phyloP scores from a whole-genome alignment of 2,888 invertebrate species.

The Tanytarsus gracilentus region DNA sequence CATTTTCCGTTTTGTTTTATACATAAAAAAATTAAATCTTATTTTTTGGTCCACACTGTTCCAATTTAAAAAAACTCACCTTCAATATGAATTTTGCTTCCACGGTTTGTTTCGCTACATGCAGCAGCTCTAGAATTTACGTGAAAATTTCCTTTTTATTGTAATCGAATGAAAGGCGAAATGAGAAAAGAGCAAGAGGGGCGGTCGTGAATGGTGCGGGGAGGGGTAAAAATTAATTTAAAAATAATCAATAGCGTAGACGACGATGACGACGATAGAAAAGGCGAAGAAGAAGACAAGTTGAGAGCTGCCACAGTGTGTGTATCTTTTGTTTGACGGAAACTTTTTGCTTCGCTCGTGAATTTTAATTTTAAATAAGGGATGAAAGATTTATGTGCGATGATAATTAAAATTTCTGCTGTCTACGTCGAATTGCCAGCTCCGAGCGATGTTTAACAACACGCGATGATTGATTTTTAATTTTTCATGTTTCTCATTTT shows the following conservation, averaged over 20 bases:
- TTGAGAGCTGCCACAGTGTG: slow-evolving; percentile 4
- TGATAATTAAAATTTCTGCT: slow-evolving; percentile 19
- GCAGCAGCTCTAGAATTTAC: too few relatives aligned
- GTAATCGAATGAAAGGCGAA: neutral
- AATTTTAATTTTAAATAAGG: slow-evolving; percentile 24
- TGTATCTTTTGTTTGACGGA: slow-evolving; percentile 17
- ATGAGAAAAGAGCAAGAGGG: neutral
- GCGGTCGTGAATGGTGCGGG: neutral
- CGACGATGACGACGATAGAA: neutral
- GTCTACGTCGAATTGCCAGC: slow-evolving; percentile 9
- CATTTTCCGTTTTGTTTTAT: too few relatives aligned
- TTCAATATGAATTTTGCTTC: too few relatives aligned
- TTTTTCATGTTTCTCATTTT: neutral
- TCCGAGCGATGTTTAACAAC: neutral
- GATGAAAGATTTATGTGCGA: slow-evolving; percentile 23
- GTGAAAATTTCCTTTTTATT: neutral
- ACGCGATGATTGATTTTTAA: slow-evolving; percentile 17
- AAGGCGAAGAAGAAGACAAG: neutral
- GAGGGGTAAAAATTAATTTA: slow-evolving; percentile 3
- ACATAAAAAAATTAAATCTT: too few relatives aligned
- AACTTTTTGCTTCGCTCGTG: neutral
- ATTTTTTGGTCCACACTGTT: too few relatives aligned
- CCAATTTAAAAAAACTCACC: too few relatives aligned
- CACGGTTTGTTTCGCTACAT: too few relatives aligned
- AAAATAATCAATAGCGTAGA: slow-evolving; percentile 16